Conservation (phyloP, 2,797 vertebrate genomes). For the Phoeniculus purpureus region DNA sequence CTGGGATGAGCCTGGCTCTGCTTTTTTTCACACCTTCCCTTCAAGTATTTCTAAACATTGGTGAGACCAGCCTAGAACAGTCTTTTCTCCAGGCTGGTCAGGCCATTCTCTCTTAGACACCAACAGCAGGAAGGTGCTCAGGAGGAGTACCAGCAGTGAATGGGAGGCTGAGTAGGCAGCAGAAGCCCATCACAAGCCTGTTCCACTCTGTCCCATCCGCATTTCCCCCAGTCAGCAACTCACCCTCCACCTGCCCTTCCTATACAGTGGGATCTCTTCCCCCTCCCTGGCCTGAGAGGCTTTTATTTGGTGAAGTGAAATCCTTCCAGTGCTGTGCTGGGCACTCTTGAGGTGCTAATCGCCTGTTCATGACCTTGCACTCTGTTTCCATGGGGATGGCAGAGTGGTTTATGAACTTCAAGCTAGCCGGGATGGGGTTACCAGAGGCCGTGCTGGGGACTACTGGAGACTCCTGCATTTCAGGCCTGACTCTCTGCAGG, state of each 20-base stretch:
- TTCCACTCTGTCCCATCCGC: not conserved
- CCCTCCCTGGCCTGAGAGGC: not conserved
- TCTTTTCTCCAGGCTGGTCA: not conserved
- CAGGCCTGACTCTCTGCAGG: not conserved
- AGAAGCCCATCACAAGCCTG: not conserved
- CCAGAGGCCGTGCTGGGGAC: slow-evolving; percentile 59
- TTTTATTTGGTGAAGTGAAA: slow-evolving; percentile 3
- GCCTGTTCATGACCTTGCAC: slow-evolving; percentile 73
- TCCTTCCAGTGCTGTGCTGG: slow-evolving; percentile 28
- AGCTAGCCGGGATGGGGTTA: slow-evolving; percentile 67
- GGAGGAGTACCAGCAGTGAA: not conserved
- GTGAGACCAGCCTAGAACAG: not conserved
- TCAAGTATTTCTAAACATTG: not conserved
- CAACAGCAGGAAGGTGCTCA: not conserved
- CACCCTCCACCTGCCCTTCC: not conserved
- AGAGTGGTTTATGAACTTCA: slow-evolving; percentile 57
- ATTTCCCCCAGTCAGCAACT: not conserved
- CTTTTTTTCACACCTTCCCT: not conserved
- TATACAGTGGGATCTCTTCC: not conserved
- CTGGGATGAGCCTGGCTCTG: not conserved
- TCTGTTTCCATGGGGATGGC: slow-evolving; percentile 76
- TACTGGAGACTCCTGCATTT: not conserved
- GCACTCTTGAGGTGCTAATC: slow-evolving; percentile 71
- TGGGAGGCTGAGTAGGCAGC: not conserved
- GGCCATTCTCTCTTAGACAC: not conserved